These are phyloP conservation scores for Pangasius sanitwongsei DNA, from an alignment of 2,797 vertebrate species.

Conservation along the genomic window DNA sequence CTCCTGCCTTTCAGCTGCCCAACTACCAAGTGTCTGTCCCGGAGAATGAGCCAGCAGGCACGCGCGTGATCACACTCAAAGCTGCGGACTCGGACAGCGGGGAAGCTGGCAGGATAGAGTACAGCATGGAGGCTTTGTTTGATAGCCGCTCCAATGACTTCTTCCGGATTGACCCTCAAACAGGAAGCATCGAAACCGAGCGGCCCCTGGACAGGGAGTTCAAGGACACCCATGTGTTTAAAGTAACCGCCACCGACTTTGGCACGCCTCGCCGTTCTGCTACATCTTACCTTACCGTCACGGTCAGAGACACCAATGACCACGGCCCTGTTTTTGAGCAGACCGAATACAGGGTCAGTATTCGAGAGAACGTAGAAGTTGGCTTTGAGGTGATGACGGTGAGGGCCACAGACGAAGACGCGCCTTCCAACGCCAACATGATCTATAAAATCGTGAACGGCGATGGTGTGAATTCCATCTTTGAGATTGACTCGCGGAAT, in stretches of 20 bases:
- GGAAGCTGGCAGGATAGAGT: conserved; percentile 86
- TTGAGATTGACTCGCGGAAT: conserved; percentile 89
- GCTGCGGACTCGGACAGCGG: conserved; percentile 91
- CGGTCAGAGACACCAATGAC: conserved; percentile 94
- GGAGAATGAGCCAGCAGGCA: conserved; percentile 89
- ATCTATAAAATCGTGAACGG: conserved; percentile 88
- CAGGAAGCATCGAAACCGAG: conserved; percentile 82
- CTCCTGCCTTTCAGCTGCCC: conserved; percentile 89
- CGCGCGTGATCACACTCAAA: conserved; percentile 85
- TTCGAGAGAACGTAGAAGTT: conserved; percentile 92
- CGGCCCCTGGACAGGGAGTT: conserved; percentile 89
- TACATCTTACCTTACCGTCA: conserved; percentile 87
- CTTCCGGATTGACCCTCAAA: conserved; percentile 84
- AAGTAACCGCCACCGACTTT: conserved; percentile 85
- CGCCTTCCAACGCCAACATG: conserved; percentile 94
- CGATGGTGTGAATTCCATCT: conserved; percentile 75
- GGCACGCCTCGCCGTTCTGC: conserved; percentile 81
- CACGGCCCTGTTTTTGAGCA: conserved; percentile 92
- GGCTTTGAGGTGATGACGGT: conserved; percentile 95
- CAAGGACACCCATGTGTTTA: conserved; percentile 92
- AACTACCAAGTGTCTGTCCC: conserved; percentile 93
- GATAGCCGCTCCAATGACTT: conserved; percentile 89
- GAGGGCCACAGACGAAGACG: conserved; percentile 90
- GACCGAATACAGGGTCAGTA: conserved; percentile 84
- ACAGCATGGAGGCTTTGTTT: conserved; percentile 91